Evolutionary conservation across 2,113 vertebrate genomes (phyloP).

Genomic region (Ellobius talpinus): DNA sequence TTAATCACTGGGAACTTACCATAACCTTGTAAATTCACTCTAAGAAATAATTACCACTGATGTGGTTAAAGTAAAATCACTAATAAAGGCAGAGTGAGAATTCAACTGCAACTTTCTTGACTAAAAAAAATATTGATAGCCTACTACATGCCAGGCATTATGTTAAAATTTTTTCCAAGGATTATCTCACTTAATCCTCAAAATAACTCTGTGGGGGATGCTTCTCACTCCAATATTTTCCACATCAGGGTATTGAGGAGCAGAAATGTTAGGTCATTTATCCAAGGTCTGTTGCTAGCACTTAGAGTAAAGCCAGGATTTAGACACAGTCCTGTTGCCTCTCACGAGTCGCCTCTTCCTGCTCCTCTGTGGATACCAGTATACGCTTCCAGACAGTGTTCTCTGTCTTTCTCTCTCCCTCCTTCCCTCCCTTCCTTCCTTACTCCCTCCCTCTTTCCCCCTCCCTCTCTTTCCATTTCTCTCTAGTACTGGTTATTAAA

Average conservation of each 20-base stretch:
- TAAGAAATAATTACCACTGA: slow-evolving; percentile 39
- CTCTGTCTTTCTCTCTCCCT: not conserved
- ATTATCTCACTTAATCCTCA: slow-evolving; percentile 68
- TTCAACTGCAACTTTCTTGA: slow-evolving; percentile 52
- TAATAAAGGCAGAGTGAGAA: slow-evolving; percentile 25
- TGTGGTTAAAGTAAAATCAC: slow-evolving; percentile 53
- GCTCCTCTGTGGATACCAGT: not conserved
- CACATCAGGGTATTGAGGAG: not conserved
- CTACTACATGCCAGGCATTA: slow-evolving; percentile 17
- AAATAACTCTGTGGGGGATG: slow-evolving; percentile 20
- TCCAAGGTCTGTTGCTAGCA: slow-evolving; percentile 29
- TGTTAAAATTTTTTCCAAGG: slow-evolving; percentile 55
- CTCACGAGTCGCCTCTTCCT: not conserved
- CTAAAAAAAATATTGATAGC: slow-evolving; percentile 48
- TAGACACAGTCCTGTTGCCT: slow-evolving; percentile 16
- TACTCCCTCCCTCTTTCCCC: not conserved
- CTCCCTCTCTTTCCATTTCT: not conserved
- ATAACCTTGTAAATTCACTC: slow-evolving; percentile 11
- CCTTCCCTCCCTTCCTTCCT: not conserved
- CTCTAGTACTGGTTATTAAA: not conserved
- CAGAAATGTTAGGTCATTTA: slow-evolving; percentile 55
- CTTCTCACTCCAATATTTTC: not conserved
- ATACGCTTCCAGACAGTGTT: not conserved
- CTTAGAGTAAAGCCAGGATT: slow-evolving; percentile 9
- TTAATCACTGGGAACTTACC: not conserved